Evolutionary conservation across 1,140 invertebrate genomes (phyloP), one percentile per base, ranked within the genome.

Genomic region (Ostrea edulis): DNA sequence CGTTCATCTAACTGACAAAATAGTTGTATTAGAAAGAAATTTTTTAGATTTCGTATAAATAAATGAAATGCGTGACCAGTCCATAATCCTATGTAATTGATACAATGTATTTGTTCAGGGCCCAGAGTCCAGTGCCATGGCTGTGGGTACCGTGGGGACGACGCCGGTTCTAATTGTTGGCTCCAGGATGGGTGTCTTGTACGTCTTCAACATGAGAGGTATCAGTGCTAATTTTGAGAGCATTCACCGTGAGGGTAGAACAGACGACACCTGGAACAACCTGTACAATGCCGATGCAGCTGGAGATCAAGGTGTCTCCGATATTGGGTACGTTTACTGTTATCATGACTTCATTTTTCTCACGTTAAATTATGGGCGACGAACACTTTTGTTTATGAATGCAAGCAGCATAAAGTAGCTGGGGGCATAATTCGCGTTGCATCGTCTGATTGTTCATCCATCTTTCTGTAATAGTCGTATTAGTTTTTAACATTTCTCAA

Each of bases 111-210:
- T n/a, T 62, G 4, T 86, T 14, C 8, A 89, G 85, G 88, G 88
- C 22, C 84, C 85, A 4, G 85, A 89, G 62, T 81, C 85, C 20
- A 86, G n/a, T 22, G 81, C 77, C 54, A 0, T 89, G 22, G 88
- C 62, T 44, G 25, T 85, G 5, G 88, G 88, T n/a, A 84, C 53
- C 0, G 22, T 84, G 2, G 53, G 29, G 8, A 54, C 55, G 1
- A 53, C 17, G 11, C 29, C 86, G 2, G 82, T 89, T 11, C 44
- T 89, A 11, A 53, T 89, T 17, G 52, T 51, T 12, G 86, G 82
- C 12, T n/a, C 82, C 5, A 89, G 68, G 65, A 65, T n/a, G n/a
- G 88, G 88, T 8, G 8, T 84, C 11, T 5, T 89, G 17, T 85
- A 51, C 52, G 29, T 65, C 29, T 89, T 62, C n/a, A 17, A n/a